Evolutionary conservation across 2,888 invertebrate species (phyloP), one percentile per base, ranked within the genome.

Genomic region (Stenchaetothrips biformis): DNA sequence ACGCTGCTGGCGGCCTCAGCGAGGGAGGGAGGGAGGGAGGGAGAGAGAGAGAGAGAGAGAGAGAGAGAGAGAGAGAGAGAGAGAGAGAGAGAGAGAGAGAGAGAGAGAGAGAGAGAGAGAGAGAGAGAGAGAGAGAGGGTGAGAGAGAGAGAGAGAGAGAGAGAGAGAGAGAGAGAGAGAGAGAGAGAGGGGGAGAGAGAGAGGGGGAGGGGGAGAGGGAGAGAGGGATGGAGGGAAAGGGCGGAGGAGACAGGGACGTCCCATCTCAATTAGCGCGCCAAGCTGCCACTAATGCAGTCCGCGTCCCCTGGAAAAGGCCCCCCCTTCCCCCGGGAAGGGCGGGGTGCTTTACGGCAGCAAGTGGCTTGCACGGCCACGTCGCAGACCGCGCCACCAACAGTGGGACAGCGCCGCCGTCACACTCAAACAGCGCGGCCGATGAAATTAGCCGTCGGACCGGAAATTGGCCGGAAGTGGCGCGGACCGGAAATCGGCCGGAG

Each of bases 81-180:
- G 81, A 81, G 78, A 67, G 79, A 80, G 78, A 78, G 79, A 74
- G 48, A 49, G 74, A 80, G 79, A 81, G 27, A 79, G 80, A 48
- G 77, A 59, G 49, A 79, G 62, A 53, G 48, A 74, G 74, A 81
- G 74, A 37, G 74, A 48, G 49, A 27, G 6, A 79, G 81, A 81
- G 53, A 81, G 37, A 37, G 59, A 79, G 74, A 59, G 48, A 78
- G 25, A 53, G 27, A 49, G 49, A 80, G 67, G 67, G 37, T 67
- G 16, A 47, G 79, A 53, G 80, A 77, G 49, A 48, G n/a, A 80
- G 74, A 81, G 80, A n/a, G 47, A 47, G 67, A 53, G 62, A 21
- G 47, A 37, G 27, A 74, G 67, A 21, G 37, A 59, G 48, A 18
- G 48, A 27, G 78, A 81, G 81, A 80, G 79, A 80, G 81, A 82